Evolutionary conservation across 30 jellyfish, hydroid and myxozoan species (phyloP).

Genomic region (Chrysaora quinquecirrha): DNA sequence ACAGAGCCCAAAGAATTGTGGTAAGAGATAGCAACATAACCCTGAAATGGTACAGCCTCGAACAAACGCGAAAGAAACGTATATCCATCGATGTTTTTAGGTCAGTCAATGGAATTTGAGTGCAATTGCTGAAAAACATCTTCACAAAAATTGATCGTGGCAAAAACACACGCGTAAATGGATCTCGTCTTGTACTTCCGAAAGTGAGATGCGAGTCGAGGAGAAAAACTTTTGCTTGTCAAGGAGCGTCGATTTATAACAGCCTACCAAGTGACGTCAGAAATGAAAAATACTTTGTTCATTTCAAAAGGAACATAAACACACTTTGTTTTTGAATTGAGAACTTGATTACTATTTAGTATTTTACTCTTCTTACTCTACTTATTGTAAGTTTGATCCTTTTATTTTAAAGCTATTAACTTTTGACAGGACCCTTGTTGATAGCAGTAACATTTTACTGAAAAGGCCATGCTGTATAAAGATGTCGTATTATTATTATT

Average conservation of each 20-base stretch:
- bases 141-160: slow-evolving; percentile 52
- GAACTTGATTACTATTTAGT: neutral
- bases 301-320: slow-evolving; percentile 20
- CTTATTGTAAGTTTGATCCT: neutral
- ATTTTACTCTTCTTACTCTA: slow-evolving; percentile 3
- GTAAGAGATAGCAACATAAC: slow-evolving; percentile 32
- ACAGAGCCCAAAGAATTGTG: slow-evolving; percentile 56
- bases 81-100: slow-evolving; percentile 5
- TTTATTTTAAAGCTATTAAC: neutral
- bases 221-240: slow-evolving; percentile 43
- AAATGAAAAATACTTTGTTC: slow-evolving; percentile 30
- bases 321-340: neutral
- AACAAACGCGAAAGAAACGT: slow-evolving; percentile 48
- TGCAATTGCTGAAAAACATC: slow-evolving; percentile 22
- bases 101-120: slow-evolving; percentile 55
- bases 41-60: slow-evolving; percentile 66
- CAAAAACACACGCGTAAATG: slow-evolving; percentile 55
- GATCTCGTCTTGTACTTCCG: slow-evolving; percentile 59
- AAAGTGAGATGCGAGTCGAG: slow-evolving; percentile 60
- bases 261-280: slow-evolving; percentile 46
- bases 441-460: too few species aligned
- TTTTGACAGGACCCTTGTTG: too few species aligned
- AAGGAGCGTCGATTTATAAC: slow-evolving; percentile 19
- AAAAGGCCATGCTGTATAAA: too few species aligned
- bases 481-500: too few species aligned